Evolutionary conservation across 2,113 vertebrate genomes (phyloP), one percentile per base, ranked within the genome.

Genomic region (Willisornis vidua): DNA sequence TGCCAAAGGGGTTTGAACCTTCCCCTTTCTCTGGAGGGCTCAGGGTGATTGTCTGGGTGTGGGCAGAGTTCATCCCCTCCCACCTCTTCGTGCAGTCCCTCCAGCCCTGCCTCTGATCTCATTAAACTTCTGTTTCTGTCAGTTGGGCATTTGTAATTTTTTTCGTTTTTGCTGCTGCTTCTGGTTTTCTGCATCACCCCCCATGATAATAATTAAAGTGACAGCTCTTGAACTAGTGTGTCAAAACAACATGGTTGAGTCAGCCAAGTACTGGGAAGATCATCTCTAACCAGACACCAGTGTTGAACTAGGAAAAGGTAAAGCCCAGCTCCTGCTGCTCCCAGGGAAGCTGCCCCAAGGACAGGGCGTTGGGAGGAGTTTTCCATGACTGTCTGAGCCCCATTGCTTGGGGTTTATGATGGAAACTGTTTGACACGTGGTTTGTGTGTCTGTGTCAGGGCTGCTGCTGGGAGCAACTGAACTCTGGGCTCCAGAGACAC

Each of bases 161-260:
- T 57, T 29, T 74, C 74, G 46, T 67, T 94, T 46, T 58, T 92
- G 58, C 81, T 89, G 75, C 82, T 94, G 6, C 61, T 68, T 58
- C 78, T 92, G 85, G 48, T 62, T 94, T 94, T 90, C 67, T 96
- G 86, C 93, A 92, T 85, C 68, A 83, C 67, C 41, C 54, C 66
- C 93, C 74, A 33, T 89, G 94, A 83, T 89, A 76, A 57, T 48
- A 96, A 96, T 93, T 85, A 58, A 88, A 93, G 81, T 89, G 91
- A 94, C 95, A 95, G 84, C 88, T 96, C 79, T 71, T 81, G 93
- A 96, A 86, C 95, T 85, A 43, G 74, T 26, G 37, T 80, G 88
- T 97, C 94, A 96, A 87, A 97, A 94, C 94, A 96, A 25, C 90
- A 62, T 3, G 3, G 70, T 54, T 92, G 75, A 96, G 72, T 87